Base-by-base conservation (phyloP, 2,113 vertebrate genomes). In the Heloderma charlesbogerti region DNA sequence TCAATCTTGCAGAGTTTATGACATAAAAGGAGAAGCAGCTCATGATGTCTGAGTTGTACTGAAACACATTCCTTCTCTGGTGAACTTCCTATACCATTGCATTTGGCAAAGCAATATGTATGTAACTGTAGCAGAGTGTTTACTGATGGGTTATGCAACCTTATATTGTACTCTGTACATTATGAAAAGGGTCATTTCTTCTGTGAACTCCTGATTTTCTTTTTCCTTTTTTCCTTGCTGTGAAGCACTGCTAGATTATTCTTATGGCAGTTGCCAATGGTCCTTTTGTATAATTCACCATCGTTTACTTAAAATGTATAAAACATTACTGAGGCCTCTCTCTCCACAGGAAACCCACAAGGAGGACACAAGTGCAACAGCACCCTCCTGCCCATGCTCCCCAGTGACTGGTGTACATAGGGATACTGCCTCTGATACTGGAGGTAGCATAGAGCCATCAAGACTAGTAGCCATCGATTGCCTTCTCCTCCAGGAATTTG, bases 51-150 rank as follows among this genome's bases (percentile, higher is more conserved):
- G 40, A 95, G 93, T 85, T 86, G 25, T 66, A 67, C 6, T 95
- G 94, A 91, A 95, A 92, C 54, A 67, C 89, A 86, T 92, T 95
- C 92, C 75, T 88, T 92, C 87, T 92, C 85, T 0, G 0, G 4
- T 93, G 92, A 95, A 94, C 93, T 93, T 96, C 91, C n/a, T 6
- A n/a, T 94, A 94, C 86, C 95, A 95, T 93, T 95, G 81, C 31
- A 87, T 48, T 66, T 96, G 95, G 95, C 86, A 0, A 84, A 4
- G 84, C 90, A 81, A 69, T 6, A 20, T 45, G 74, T 45, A 48
- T 82, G 75, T 54, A 78, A 88, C 80, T 34, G 79, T 91, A 93
- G 89, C 94, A 92, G 84, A 92, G 91, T 4, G 92, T 88, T 91
- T 93, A 79, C 81, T 93, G 89, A 95, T 93, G 85, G 94, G 92